These are phyloP conservation scores for Drosophila pseudoananassae DNA, from an alignment of 1,140 invertebrate genomes.

Conservation along the genomic window DNA sequence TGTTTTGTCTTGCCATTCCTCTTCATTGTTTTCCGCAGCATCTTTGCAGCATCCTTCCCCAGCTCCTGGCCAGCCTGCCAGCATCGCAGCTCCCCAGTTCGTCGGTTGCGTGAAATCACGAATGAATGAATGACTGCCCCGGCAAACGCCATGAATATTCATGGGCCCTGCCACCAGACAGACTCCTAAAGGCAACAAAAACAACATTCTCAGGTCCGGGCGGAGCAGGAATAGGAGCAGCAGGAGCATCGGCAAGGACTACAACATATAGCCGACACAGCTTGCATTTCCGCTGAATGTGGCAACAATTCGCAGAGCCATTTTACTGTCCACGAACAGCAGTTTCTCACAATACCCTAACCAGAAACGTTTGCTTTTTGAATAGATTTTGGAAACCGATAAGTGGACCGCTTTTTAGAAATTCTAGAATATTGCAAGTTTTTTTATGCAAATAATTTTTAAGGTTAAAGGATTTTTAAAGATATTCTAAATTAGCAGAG, in stretches of 20 bases:
- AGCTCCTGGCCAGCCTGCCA: slow-evolving; percentile 1
- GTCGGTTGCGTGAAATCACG: slow-evolving; percentile 75
- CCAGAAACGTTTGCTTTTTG: neutral
- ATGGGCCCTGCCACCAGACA: slow-evolving; percentile 67
- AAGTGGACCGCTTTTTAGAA: neutral
- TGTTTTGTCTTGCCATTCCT: slow-evolving; percentile 73
- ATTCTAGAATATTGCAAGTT: too few relatives aligned
- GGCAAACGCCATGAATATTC: slow-evolving; percentile 77
- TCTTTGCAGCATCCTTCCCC: slow-evolving; percentile 15
- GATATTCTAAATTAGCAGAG: too few relatives aligned
- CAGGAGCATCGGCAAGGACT: slow-evolving; percentile 9
- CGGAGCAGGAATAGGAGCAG: neutral
- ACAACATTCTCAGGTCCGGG: slow-evolving; percentile 4
- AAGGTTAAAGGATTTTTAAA: too few relatives aligned
- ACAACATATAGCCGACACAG: slow-evolving; percentile 55
- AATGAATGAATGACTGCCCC: slow-evolving; percentile 79
- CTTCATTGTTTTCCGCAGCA: slow-evolving; percentile 44
- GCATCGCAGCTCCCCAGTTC: neutral
- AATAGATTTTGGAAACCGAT: neutral
- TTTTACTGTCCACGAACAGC: slow-evolving; percentile 64
- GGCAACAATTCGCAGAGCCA: slow-evolving; percentile 73
- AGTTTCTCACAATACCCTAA: slow-evolving; percentile 30
- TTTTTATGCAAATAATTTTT: too few relatives aligned
- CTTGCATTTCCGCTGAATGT: slow-evolving; percentile 76
- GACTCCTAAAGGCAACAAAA: slow-evolving; percentile 29